Conservation (phyloP, 2,113 vertebrate species). For the Tiliqua scincoides region DNA sequence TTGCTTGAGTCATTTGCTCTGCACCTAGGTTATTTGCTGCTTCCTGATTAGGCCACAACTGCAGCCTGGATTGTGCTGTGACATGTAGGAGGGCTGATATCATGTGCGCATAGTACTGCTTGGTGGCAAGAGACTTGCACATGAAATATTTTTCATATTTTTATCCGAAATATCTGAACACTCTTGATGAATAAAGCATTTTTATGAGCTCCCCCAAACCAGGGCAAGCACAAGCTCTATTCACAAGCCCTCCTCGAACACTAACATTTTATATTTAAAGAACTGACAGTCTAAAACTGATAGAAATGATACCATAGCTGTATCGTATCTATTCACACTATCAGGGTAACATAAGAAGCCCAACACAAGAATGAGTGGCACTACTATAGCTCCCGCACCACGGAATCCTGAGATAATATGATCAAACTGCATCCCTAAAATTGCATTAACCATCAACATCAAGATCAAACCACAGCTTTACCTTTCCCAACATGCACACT, state of each 20-base stretch:
- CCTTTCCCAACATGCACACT: slow-evolving; percentile 86
- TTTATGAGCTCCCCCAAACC: background rate
- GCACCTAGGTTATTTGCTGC: background rate
- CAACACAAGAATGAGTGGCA: background rate
- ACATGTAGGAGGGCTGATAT: background rate
- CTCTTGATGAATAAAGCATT: background rate
- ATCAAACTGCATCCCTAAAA: background rate
- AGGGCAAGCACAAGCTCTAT: background rate
- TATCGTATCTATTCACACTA: background rate
- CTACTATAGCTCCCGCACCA: background rate
- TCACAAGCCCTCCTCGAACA: background rate
- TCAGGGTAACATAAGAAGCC: background rate
- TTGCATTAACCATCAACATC: rapidly evolving
- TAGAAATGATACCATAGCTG: background rate
- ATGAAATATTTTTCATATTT: no score
- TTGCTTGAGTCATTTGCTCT: background rate
- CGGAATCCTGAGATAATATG: background rate
- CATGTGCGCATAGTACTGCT: background rate
- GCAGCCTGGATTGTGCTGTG: background rate
- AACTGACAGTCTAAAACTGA: background rate
- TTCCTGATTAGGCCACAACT: background rate
- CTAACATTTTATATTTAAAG: background rate
- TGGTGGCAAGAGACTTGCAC: background rate
- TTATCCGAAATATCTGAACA: background rate
- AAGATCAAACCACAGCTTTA: slow-evolving; percentile 54